Conservation (phyloP, 2,888 invertebrate species). For the Stegana nigrithorax region DNA sequence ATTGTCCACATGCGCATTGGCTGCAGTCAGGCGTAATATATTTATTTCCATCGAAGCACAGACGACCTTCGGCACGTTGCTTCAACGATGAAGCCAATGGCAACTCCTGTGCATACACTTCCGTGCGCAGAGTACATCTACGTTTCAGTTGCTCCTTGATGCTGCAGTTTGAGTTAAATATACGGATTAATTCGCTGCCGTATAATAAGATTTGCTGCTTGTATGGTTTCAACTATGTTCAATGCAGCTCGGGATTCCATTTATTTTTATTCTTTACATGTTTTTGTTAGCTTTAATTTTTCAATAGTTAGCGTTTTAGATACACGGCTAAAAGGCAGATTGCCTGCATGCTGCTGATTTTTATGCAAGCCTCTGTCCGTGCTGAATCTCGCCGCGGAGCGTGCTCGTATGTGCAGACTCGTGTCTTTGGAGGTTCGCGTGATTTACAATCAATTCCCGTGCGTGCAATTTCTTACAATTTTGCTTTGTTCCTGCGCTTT, state of each 20-base stretch:
- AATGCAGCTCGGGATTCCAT: conserved; percentile 34
- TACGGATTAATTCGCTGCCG: conserved; percentile 21
- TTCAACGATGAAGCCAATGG: too few relatives aligned
- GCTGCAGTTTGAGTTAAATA: conserved; percentile 13
- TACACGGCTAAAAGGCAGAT: too few relatives aligned
- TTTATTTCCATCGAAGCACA: too few relatives aligned
- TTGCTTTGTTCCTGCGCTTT: conserved; percentile 23
- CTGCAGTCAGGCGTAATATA: conserved; percentile 2
- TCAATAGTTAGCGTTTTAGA: conserved; percentile 46
- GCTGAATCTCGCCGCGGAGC: background rate
- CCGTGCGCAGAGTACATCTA: too few relatives aligned
- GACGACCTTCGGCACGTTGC: too few relatives aligned
- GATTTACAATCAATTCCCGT: conserved; percentile 52
- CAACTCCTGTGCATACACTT: too few relatives aligned
- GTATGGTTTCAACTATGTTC: conserved; percentile 29
- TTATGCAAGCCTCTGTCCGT: background rate
- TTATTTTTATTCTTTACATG: conserved; percentile 24
- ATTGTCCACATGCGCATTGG: background rate
- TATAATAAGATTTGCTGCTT: conserved; percentile 16
- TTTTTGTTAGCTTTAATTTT: conserved; percentile 39
- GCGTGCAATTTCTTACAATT: conserved; percentile 41
- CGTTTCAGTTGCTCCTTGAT: background rate
- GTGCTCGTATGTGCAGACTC: conserved; percentile 29
- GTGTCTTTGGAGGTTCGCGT: conserved; percentile 49
- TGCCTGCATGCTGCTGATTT: conserved; percentile 18